Conservation (phyloP, 2,113 vertebrate genomes). For the Melanocharis versteri region DNA sequence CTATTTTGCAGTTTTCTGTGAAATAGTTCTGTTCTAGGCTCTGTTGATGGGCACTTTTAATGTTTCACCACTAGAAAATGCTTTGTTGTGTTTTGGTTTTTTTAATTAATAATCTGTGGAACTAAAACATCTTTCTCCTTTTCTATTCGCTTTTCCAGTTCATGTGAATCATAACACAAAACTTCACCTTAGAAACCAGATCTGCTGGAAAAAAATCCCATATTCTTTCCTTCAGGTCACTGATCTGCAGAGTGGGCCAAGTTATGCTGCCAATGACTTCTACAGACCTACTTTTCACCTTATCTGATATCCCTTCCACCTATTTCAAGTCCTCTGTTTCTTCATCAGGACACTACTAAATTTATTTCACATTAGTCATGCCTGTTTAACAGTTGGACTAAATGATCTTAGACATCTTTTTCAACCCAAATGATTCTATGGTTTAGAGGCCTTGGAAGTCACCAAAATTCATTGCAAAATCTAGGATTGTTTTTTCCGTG, state of each 20-base stretch:
- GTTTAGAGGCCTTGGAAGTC: background rate
- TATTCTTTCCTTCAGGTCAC: background rate
- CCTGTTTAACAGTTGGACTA: background rate
- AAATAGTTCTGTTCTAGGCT: background rate
- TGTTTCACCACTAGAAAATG: background rate
- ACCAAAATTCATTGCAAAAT: background rate
- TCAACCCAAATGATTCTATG: background rate
- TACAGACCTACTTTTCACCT: background rate
- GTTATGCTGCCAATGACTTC: background rate
- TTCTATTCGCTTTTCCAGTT: background rate
- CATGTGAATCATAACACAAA: background rate
- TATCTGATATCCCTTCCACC: background rate
- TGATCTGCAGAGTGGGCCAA: background rate
- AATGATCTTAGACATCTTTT: background rate
- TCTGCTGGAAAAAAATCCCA: background rate
- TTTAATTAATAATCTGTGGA: background rate
- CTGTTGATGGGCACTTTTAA: background rate
- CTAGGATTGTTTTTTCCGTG: background rate
- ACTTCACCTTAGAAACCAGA: background rate
- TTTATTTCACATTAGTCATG: background rate
- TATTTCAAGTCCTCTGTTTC: background rate
- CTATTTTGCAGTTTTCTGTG: background rate
- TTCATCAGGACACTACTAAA: background rate
- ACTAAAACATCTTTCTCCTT: background rate
- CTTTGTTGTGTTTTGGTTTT: accelerated